phyloP scores from a whole-genome alignment of 2,888 invertebrate species.

The Eulithis prunata region DNA sequence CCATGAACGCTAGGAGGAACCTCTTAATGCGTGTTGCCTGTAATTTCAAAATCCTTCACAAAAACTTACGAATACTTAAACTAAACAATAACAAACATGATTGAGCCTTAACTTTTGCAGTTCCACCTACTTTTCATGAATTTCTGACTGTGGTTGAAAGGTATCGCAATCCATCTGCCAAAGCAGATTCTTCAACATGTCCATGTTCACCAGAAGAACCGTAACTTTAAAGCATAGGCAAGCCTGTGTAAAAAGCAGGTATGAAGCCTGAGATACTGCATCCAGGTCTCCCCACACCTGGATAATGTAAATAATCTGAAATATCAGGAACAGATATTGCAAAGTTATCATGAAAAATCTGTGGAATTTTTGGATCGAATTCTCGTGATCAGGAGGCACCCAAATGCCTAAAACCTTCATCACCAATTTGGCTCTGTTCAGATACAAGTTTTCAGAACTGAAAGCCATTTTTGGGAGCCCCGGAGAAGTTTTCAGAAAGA shows the following conservation, averaged over 20 bases:
- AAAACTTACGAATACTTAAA: not conserved
- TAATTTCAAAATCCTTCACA: conserved; percentile 57
- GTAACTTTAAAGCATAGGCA: conserved; percentile 75
- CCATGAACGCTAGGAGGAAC: conserved; percentile 66
- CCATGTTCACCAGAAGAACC: conserved; percentile 63
- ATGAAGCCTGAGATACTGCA: conserved; percentile 70
- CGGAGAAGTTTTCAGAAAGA: not conserved
- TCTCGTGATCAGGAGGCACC: conserved; percentile 58
- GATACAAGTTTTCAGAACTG: conserved; percentile 59
- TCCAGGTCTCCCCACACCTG: conserved; percentile 75
- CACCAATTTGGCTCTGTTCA: conserved; percentile 69
- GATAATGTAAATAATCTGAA: conserved; percentile 68
- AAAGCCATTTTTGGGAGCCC: conserved; percentile 32
- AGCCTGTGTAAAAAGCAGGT: conserved; percentile 73
- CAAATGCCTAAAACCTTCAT: conserved; percentile 74
- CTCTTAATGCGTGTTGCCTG: conserved; percentile 68
- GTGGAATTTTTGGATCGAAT: conserved; percentile 49
- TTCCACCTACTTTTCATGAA: conserved; percentile 60
- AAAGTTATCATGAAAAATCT: conserved; percentile 61
- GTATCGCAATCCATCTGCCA: conserved; percentile 62
- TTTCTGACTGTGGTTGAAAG: conserved; percentile 57
- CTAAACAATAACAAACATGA: not conserved
- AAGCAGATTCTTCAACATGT: conserved; percentile 56
- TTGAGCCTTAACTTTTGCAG: not conserved
- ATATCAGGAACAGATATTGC: conserved; percentile 68